phyloP scores from a whole-genome alignment of 1,140 invertebrate species.

The Paracyclopina nana region DNA sequence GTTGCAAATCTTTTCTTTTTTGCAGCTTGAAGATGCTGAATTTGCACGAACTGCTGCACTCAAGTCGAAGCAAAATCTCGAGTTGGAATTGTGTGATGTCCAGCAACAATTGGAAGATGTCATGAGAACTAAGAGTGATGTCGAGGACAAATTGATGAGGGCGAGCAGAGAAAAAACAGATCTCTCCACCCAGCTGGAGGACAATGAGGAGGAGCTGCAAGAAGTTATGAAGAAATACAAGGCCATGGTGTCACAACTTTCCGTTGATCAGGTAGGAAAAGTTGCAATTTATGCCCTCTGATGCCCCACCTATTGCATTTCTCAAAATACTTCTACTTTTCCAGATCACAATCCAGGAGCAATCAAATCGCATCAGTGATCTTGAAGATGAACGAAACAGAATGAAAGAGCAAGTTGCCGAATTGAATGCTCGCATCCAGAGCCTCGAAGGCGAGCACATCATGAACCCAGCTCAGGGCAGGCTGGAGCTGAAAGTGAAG shows the following conservation, averaged over 20 bases:
- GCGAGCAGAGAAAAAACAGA: constrained; percentile 56
- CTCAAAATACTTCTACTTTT: no score
- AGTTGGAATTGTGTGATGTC: constrained; percentile 53
- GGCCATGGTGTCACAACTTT: constrained; percentile 58
- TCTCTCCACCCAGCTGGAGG: constrained; percentile 59
- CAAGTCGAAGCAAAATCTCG: constrained; percentile 58
- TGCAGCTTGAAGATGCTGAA: constrained; percentile 73
- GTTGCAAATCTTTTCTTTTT: constrained; percentile 2
- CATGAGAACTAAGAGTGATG: constrained; percentile 45
- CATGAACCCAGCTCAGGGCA: constrained; percentile 42
- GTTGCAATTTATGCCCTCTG: no score
- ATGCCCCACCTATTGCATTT: no score
- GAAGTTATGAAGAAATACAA: constrained; percentile 78
- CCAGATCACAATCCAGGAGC: constrained; percentile 58
- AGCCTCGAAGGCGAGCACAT: constrained; percentile 47
- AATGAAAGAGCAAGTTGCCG: constrained; percentile 32
- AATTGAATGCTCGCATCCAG: constrained; percentile 50
- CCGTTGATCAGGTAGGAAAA: no score
- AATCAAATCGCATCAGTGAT: constrained; percentile 47
- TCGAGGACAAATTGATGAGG: constrained; percentile 50
- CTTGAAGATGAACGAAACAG: constrained; percentile 21
- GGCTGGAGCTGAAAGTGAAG: constrained; percentile 53
- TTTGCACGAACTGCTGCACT: constrained; percentile 55
- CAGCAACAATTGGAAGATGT: constrained; percentile 59
- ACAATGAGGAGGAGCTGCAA: constrained; percentile 68